Percentiles rank a stretch among this genome's conserved stretches.
phyloP scores from a whole-genome alignment of 2,888 invertebrate genomes.

The Mayetiola destructor region DNA sequence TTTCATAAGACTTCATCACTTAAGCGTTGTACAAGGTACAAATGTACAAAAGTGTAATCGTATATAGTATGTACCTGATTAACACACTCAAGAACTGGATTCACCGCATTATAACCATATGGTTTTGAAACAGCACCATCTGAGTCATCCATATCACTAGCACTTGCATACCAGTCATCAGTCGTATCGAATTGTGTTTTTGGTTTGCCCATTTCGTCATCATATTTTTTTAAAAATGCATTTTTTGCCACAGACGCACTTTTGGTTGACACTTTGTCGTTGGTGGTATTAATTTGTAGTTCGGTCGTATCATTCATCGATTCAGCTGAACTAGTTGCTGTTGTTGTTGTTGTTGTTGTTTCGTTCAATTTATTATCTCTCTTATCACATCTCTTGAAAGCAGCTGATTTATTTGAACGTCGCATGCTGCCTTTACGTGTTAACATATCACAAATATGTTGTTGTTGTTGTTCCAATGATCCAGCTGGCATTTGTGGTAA shows the following conservation, averaged over 20 bases:
- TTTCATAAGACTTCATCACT: background rate
- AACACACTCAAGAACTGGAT: conserved; percentile 73
- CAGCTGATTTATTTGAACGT: conserved; percentile 20
- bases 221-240: background rate
- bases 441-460: conserved; percentile 20
- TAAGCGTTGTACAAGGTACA: background rate
- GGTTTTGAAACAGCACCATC: conserved; percentile 25
- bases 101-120: conserved; percentile 47
- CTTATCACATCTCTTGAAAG: background rate
- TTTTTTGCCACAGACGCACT: background rate
- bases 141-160: conserved; percentile 58
- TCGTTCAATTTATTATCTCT: background rate
- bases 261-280: background rate
- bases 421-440: conserved; percentile 27
- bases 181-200: conserved; percentile 28
- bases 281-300: background rate
- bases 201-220: background rate
- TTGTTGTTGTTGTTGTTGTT: background rate
- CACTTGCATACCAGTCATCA: conserved; percentile 68
- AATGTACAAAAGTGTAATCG: background rate
- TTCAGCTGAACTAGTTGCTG: background rate
- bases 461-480: conserved; percentile 29
- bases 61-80: conserved; percentile 38
- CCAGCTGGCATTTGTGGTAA: conserved; percentile 24
- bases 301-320: background rate